Percentiles rank a stretch among this genome's conserved stretches.
Evolutionary conservation across 1,140 invertebrate species (phyloP).

Genomic region (Eciton burchellii): DNA sequence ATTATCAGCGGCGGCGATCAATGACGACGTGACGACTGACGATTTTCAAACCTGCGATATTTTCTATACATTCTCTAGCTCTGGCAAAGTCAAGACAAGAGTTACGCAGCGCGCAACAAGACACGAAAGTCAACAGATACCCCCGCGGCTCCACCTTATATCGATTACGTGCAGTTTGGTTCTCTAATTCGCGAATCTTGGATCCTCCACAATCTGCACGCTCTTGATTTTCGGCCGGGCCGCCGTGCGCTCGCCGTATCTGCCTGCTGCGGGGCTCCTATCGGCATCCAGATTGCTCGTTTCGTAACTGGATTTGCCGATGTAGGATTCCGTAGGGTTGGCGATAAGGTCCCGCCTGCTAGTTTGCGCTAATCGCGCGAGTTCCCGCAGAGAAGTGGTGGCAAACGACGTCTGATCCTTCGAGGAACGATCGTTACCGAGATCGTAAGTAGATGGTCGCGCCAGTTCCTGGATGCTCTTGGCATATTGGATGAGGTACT

Average conservation of each 20-base stretch:
- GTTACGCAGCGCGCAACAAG: neutral
- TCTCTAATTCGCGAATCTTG: constrained; percentile 72
- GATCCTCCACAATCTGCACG: constrained; percentile 82
- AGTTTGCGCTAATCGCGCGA: constrained; percentile 72
- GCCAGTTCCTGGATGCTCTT: constrained; percentile 75
- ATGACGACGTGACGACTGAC: neutral
- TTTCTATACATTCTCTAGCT: neutral
- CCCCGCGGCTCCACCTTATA: neutral
- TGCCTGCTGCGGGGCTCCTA: neutral
- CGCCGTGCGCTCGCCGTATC: constrained; percentile 42
- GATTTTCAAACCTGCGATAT: neutral
- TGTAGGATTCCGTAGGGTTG: constrained; percentile 57
- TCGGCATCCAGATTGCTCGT: constrained; percentile 27
- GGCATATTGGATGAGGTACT: constrained; percentile 82
- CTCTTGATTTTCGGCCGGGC: constrained; percentile 79
- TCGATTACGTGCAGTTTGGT: constrained; percentile 15
- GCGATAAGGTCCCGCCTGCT: neutral
- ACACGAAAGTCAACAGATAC: constrained; percentile 30
- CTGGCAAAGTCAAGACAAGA: neutral
- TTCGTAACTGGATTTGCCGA: constrained; percentile 66
- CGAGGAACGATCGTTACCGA: constrained; percentile 50
- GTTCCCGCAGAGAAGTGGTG: constrained; percentile 75
- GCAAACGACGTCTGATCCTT: constrained; percentile 4
- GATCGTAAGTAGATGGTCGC: constrained; percentile 74
- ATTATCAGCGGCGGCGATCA: neutral